These are phyloP conservation scores for Scylla paramamosain DNA, from an alignment of 1,140 invertebrate genomes.

Conservation along the genomic window DNA sequence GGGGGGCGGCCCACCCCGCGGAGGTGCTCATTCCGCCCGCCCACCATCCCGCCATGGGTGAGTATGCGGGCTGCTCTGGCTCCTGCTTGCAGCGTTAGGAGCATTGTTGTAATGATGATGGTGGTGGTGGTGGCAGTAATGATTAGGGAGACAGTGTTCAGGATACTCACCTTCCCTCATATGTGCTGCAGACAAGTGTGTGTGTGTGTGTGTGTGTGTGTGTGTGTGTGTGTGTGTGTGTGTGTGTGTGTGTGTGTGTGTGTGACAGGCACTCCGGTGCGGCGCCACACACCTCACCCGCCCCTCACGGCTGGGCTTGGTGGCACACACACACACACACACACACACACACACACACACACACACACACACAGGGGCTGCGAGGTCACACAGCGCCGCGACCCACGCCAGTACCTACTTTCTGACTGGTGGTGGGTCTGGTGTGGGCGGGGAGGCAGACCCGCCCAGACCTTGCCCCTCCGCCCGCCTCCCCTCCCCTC, in stretches of 20 bases:
- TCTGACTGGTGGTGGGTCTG: no score
- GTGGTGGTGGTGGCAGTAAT: neutral
- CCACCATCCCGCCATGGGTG: slow-evolving; percentile 58
- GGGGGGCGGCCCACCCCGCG: slow-evolving; percentile 9
- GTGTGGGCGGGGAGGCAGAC: no score
- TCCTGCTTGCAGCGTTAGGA: neutral
- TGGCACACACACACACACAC: no score
- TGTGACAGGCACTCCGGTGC: no score
- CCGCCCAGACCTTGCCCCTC: neutral
- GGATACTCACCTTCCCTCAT: neutral
- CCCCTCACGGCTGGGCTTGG: no score
- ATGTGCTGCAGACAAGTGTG: neutral
- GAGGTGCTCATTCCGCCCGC: slow-evolving; percentile 59
- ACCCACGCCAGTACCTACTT: no score
- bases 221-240: neutral
- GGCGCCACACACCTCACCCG: no score
- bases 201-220: neutral
- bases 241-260: no score
- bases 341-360: no score
- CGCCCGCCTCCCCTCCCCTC: neutral
- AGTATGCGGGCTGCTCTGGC: neutral
- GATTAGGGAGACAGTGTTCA: neutral
- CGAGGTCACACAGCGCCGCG: no score
- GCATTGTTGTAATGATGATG: neutral
- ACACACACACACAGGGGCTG: no score